A percentile compares a stretch with the other conserved stretches of the same genome.
Conservation (phyloP, 2,113 vertebrate genomes). For the Cyprinodon brontotheroides region DNA sequence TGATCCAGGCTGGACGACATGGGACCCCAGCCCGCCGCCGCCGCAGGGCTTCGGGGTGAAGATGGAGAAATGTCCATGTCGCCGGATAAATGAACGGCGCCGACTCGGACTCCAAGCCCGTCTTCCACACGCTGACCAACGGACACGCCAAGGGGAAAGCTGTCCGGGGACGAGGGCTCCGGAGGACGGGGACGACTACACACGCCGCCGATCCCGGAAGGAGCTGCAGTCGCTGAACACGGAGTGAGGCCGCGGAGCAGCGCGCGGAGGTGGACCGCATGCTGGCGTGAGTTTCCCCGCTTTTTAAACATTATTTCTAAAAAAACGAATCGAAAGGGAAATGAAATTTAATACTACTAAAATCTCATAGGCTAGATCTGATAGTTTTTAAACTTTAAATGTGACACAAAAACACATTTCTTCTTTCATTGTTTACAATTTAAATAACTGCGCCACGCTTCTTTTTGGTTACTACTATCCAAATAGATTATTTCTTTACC, state of each 20-base stretch:
- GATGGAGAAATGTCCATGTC: conserved; percentile 89
- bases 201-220: conserved; percentile 93
- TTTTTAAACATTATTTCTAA: neutral
- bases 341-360: neutral
- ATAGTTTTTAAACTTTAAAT: neutral
- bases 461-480: conserved; percentile 83
- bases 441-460: conserved; percentile 70
- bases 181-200: conserved; percentile 98
- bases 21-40: conserved; percentile 79
- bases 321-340: too few relatives aligned
- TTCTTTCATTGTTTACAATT: conserved; percentile 68
- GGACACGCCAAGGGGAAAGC: conserved; percentile 89
- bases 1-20: conserved; percentile 93
- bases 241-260: conserved; percentile 94
- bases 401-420: neutral
- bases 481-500: conserved; percentile 73
- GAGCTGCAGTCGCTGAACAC: conserved; percentile 96
- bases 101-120: conserved; percentile 86
- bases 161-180: conserved; percentile 94
- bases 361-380: neutral
- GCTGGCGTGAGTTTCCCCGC: conserved; percentile 85
- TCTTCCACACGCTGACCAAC: conserved; percentile 91
- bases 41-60: conserved; percentile 86
- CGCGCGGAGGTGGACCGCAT: conserved; percentile 94
- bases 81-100: conserved; percentile 78